Evolutionary conservation across 2,113 vertebrate genomes (phyloP).

Genomic region (Embiotoca jacksoni): DNA sequence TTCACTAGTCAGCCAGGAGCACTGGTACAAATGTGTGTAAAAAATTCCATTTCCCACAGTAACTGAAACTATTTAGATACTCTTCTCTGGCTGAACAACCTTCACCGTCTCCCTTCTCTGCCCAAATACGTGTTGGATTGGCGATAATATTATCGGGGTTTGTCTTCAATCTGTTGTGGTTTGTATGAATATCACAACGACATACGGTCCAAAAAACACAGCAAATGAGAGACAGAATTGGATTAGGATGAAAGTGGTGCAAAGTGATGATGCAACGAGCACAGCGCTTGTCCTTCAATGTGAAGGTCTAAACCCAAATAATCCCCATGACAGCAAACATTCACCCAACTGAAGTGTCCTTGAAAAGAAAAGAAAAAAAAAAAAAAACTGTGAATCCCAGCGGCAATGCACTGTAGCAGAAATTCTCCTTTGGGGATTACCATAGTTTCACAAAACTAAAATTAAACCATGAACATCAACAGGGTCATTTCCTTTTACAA

Average conservation of each 20-base stretch:
- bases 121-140: slow-evolving; percentile 3
- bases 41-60: slow-evolving; percentile 6
- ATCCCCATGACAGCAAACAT: slow-evolving; percentile 64
- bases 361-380: slow-evolving; percentile 22
- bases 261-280: slow-evolving; percentile 28
- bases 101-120: not conserved
- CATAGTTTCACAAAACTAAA: slow-evolving; percentile 44
- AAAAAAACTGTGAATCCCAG: slow-evolving; percentile 40
- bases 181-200: not conserved
- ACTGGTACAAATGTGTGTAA: slow-evolving; percentile 3
- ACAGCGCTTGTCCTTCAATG: slow-evolving; percentile 48
- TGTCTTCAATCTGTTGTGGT: slow-evolving; percentile 2
- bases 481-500: not conserved
- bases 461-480: slow-evolving; percentile 45
- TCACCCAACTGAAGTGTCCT: slow-evolving; percentile 55
- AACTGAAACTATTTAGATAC: not conserved
- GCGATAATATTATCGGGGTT: not conserved
- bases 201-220: slow-evolving; percentile 3
- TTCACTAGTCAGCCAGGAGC: not conserved
- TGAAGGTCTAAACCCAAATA: slow-evolving; percentile 60
- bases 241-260: slow-evolving; percentile 50
- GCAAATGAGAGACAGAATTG: slow-evolving; percentile 43
- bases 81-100: not conserved
- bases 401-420: slow-evolving; percentile 23
- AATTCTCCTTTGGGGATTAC: slow-evolving; percentile 52